A percentile compares a stretch with the other conserved stretches of the same genome.
Evolutionary conservation across 2,797 vertebrate species (phyloP).

Genomic region (Psittacula echo): DNA sequence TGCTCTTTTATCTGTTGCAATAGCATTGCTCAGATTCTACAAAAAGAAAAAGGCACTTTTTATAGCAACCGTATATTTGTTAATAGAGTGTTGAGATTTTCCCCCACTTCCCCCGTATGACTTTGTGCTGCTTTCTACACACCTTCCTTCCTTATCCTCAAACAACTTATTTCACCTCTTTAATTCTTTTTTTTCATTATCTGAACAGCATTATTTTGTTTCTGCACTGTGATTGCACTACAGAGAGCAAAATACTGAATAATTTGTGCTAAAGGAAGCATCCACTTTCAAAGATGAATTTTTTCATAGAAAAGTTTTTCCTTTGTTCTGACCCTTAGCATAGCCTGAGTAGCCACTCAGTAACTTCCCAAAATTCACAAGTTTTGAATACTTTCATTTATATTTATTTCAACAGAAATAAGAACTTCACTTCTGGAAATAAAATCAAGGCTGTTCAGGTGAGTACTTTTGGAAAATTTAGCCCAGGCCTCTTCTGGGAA

Average conservation of each 20-base stretch:
- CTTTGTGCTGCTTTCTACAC: not conserved
- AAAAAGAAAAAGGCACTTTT: not conserved
- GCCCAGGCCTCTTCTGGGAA: not conserved
- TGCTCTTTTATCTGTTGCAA: not conserved
- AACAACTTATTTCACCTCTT: not conserved
- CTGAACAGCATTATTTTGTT: not conserved
- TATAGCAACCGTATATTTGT: not conserved
- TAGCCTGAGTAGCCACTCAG: not conserved
- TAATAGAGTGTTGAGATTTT: not conserved
- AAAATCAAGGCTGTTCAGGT: not conserved
- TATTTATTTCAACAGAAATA: not conserved
- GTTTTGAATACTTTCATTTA: not conserved
- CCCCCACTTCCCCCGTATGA: not conserved
- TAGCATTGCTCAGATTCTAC: not conserved
- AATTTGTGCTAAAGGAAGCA: not conserved
- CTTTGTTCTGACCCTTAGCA: not conserved
- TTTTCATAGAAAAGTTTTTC: not conserved
- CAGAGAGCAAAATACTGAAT: not conserved
- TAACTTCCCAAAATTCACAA: not conserved
- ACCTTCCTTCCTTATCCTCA: not conserved
- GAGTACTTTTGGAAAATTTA: not conserved
- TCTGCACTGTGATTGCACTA: not conserved
- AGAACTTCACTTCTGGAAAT: not conserved
- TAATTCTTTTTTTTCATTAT: not conserved
- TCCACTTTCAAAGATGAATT: not conserved